Evolutionary conservation across 2,113 vertebrate genomes (phyloP), one percentile per base, ranked within the genome.

Genomic region (Penelope pileata): DNA sequence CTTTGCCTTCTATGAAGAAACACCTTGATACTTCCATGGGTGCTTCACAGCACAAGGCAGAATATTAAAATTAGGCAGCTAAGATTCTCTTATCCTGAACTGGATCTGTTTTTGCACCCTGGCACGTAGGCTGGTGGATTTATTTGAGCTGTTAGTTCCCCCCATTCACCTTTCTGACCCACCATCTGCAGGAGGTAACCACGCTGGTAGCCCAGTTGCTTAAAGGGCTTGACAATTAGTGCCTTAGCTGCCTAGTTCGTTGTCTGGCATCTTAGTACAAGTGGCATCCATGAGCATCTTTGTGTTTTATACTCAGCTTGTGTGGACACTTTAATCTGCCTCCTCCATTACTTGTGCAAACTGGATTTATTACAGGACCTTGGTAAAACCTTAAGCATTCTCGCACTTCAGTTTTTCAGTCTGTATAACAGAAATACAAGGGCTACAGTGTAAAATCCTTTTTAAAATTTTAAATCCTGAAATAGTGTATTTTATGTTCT

Each of bases 391-490:
- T 50, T 40, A 62, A 62, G 16, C 12, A 73, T 62, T 29, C 43
- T 76, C 23, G 23, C 24, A 47, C 38, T 54, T 79, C 38, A 59
- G 26, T n/a, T 87, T 82, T 73, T 69, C 47, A 50, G 29, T 36
- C 29, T 58, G 7, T 62, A 0, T 23, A 73, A 92, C 6, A 72
- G 38, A 73, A 92, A 91, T 53, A 34, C 27, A 34, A 68, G 43
- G 36, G 27, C 26, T 17, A 7, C 10, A 32, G 10, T 27, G 10
- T 77, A 83, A 88, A 94, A 67, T 51, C 15, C 9, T 36, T 75
- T 70, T 36, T 24, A n/a, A n/a, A n/a, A 72, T 58, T 91, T 94
- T 81, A 96, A 50, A 82, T n/a, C 22, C 32, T 80, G 42, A 91
- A 87, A 83, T 40, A 48, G n/a, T 48, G 60, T 81, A 84, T 84